Percentiles rank a stretch among this genome's conserved stretches.
Conservation (phyloP, 1,140 invertebrate species). For the Cephus cinctus region DNA sequence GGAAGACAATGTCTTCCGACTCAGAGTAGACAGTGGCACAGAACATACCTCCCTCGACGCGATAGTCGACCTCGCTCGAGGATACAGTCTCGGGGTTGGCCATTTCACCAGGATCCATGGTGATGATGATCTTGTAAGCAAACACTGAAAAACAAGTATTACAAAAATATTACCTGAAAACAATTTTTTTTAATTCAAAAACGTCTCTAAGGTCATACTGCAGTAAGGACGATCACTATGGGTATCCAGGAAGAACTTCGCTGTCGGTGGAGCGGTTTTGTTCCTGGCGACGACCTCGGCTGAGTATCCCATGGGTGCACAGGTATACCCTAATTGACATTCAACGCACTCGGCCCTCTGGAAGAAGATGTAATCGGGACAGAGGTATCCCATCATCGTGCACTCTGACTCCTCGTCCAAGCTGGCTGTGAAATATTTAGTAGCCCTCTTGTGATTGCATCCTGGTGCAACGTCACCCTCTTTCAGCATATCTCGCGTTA, state of each 20-base stretch:
- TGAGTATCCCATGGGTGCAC: conserved; percentile 9
- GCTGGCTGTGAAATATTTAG: conserved; percentile 41
- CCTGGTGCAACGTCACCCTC: conserved; percentile 35
- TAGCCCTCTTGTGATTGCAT: conserved; percentile 40
- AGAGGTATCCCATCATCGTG: conserved; percentile 29
- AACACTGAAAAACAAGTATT: conserved; percentile 3
- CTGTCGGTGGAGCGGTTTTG: conserved; percentile 1
- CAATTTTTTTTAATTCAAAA: not conserved
- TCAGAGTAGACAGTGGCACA: conserved; percentile 10
- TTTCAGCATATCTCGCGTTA: conserved; percentile 28
- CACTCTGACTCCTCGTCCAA: conserved; percentile 30
- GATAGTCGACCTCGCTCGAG: not conserved
- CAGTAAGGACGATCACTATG: conserved; percentile 3
- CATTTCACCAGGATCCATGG: conserved; percentile 4
- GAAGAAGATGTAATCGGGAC: conserved; percentile 7
- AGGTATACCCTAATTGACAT: conserved; percentile 10
- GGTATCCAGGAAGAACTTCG: conserved; percentile 11
- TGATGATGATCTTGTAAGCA: conserved; percentile 12
- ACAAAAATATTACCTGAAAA: not conserved
- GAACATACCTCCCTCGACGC: conserved; percentile 3
- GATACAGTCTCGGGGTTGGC: not conserved
- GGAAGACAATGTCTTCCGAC: conserved; percentile 6
- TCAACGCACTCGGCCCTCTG: too few species aligned
- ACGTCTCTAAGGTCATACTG: conserved; percentile 8
- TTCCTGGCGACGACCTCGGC: not conserved